Base-by-base conservation (phyloP, 2,888 invertebrate species). In the Caenorhabditis drosophilae region DNA sequence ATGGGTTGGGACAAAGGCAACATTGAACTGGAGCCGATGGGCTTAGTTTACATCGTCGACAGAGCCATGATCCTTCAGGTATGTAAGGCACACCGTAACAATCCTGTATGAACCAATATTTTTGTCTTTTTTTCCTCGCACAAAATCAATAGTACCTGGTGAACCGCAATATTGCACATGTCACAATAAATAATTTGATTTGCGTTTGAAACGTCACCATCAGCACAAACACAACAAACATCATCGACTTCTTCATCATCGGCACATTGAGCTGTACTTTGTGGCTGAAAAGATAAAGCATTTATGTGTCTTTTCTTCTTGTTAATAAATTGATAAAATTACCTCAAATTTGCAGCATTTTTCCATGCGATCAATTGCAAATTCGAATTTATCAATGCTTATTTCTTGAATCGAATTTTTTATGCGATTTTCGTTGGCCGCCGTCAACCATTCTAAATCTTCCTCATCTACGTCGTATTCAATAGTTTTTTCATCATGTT, bases 181-280 rank as follows among this genome's bases (percentile, higher is more conserved):
- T 98, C 98, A 87, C 98, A 98, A 86, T 98, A 98, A 49, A 98
- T 87, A 76, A 98, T 98, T 44, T 95, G 96, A 85, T 98, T 98
- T 50, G 93, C 93, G 85, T 97, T 97, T 85, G 96, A 93, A 84
- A 96, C 97, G 84, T 97, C 97, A 1, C 96, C 97, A 81, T 98
- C 97, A 89, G 66, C 91, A 84, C 98, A 98, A 76, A 98, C 96
- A 83, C 94, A 95, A 84, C 98, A 98, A 0, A 97, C 95, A 0
- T 97, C 97, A 86, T 80, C 80, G 20, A 40, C 46, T 31, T 54
- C 27, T 0, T 58, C 58, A 26, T 54, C 20, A 7, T 36, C 44
- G 16, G 48, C 48, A 1, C 4, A 6, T 20, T 36, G 41, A 46
- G 36, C 41, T 50, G 31, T 31, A 9, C 7, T 40, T 23, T 38